A percentile compares a stretch with the other conserved stretches of the same genome.
phyloP scores from a whole-genome alignment of 92 coral and sea anemone genomes.

The Epizoanthus stellaris region DNA sequence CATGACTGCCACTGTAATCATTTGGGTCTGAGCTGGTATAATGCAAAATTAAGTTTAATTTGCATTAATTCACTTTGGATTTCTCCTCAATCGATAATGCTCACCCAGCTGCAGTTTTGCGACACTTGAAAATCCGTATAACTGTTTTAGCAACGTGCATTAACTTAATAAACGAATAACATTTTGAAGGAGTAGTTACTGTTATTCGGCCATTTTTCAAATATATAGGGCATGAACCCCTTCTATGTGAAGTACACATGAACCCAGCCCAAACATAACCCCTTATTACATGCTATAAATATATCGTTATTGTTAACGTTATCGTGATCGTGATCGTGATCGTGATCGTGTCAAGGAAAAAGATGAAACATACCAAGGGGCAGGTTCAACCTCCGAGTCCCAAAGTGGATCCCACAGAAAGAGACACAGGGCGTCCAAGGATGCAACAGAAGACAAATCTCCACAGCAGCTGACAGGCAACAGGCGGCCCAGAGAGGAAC shows the following conservation, averaged over 20 bases:
- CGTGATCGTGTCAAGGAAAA: conserved; percentile 41
- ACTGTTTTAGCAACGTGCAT: no score
- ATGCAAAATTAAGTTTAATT: no score
- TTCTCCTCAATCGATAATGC: no score
- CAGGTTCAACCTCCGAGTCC: not conserved
- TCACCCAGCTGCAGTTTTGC: no score
- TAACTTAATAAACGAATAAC: no score
- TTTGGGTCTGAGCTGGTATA: no score
- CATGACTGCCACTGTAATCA: no score
- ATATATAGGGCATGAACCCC: not conserved
- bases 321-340: not conserved
- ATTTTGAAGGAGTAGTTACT: no score
- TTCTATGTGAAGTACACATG: no score
- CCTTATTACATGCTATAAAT: not conserved
- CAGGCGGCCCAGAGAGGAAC: conserved; percentile 80
- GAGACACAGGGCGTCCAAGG: conserved; percentile 83
- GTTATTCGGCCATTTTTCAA: not conserved
- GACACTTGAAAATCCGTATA: no score
- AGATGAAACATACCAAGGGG: conserved; percentile 48
- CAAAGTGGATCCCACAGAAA: conserved; percentile 54
- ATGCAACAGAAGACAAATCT: conserved; percentile 48
- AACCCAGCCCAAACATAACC: no score
- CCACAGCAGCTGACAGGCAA: conserved; percentile 69
- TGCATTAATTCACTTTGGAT: no score
- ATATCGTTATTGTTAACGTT: not conserved